Base-by-base conservation (phyloP, 1,140 invertebrate genomes). In the Phymorhynchus buccinoides region DNA sequence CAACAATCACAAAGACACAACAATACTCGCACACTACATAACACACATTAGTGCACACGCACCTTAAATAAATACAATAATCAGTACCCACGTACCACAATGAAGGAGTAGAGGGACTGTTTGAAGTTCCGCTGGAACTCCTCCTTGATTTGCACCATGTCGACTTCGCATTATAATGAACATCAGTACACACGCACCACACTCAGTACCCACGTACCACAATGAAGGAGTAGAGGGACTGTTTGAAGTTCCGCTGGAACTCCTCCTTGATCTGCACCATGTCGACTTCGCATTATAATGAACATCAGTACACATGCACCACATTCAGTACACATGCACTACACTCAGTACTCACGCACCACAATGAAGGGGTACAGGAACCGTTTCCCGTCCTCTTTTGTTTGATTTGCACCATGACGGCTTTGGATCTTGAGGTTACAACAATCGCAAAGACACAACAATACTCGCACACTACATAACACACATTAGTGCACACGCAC, bases 91-190 rank as follows among this genome's bases (percentile, higher is more conserved):
- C 27, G 16, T 56, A 2, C 30, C 30, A 32, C 48, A 80, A 42
- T 75, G 9, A 62, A 52, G 44, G 3, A 9, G 48, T 2, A 32
- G 56, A 84, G 30, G 12, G 35, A 56, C 12, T 62, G 71, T 39
- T 30, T n/a, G 66, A 66, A 32, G 32, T 71, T 52, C 30, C 86
- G 88, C 77, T 94, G 90, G 88, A 93, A 94, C 80, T 92, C 91
- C 42, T 92, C 88, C 75, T 94, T 94, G 73, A 94, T 94, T 84
- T 94, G 93, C 39, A 90, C 93, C 94, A 94, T 92, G 88, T 95
- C 94, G 14, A 94, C 91, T 87, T 95, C 94, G 87, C 93, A 93
- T 41, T 71, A 75, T 32, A 35, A 71, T 18, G 22, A 12, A 79
- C 39, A 42, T 16, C 6, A 32, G 44, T 27, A 44, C 77, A 79